Conservation (phyloP, 2,888 invertebrate genomes). For the Himalopsyche tibetana region DNA sequence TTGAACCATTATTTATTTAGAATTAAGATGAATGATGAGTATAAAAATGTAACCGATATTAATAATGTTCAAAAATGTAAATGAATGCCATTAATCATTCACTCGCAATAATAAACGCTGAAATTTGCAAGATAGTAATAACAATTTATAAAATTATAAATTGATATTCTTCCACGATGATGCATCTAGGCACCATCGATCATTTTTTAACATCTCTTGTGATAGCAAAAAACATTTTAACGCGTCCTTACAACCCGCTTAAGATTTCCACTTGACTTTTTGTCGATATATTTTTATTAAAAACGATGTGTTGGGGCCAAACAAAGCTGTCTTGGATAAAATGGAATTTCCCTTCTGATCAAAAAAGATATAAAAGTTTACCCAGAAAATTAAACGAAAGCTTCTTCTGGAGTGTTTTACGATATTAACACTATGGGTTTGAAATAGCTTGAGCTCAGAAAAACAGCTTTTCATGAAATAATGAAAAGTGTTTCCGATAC, state of each 20-base stretch:
- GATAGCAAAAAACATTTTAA: slow-evolving; percentile 21
- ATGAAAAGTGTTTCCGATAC: neutral
- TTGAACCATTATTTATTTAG: no score
- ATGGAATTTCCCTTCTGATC: neutral
- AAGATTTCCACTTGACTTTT: slow-evolving; percentile 18
- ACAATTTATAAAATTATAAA: neutral
- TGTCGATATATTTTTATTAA: slow-evolving; percentile 6
- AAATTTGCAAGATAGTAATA: neutral
- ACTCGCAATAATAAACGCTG: neutral
- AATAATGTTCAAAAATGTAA: no score
- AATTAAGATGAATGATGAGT: no score
- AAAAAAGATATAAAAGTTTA: slow-evolving; percentile 22
- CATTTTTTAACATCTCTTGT: neutral
- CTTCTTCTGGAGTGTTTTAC: neutral
- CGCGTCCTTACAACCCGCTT: neutral
- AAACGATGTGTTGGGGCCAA: slow-evolving; percentile 4
- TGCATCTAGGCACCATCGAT: neutral
- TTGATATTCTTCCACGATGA: neutral
- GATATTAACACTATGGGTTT: neutral
- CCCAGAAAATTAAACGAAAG: neutral
- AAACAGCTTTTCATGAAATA: neutral
- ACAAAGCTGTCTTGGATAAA: neutral
- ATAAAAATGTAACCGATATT: no score
- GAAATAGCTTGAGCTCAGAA: neutral
- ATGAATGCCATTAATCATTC: no score